These are phyloP conservation scores for Actenoides lindsayi DNA, from an alignment of 2,113 vertebrate genomes.

Conservation along the genomic window DNA sequence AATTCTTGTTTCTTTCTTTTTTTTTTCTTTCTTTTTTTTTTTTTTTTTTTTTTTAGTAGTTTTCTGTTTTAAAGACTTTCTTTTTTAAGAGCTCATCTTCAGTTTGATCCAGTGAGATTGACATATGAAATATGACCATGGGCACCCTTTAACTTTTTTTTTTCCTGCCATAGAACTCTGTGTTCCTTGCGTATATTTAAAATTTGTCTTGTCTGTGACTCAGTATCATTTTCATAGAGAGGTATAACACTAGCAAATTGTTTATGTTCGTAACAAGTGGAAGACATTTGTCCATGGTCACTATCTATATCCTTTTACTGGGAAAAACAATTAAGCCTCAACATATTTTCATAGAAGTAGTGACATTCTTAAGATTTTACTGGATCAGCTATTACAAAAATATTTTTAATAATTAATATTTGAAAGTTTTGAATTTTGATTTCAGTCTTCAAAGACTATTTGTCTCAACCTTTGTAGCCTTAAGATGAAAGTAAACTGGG, in stretches of 20 bases:
- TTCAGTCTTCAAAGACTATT: background rate
- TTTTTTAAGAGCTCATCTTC: background rate
- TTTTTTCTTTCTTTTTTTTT: too few relatives aligned
- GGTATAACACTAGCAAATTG: background rate
- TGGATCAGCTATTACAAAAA: background rate
- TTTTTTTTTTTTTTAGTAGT: too few relatives aligned
- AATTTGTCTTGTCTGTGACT: background rate
- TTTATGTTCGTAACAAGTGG: background rate
- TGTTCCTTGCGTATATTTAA: background rate
- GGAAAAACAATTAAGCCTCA: background rate
- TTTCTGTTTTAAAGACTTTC: background rate
- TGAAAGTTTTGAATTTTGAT: background rate
- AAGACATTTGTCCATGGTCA: background rate
- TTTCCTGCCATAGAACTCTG: background rate
- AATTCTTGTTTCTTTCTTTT: background rate
- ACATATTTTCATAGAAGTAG: background rate
- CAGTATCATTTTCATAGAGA: background rate
- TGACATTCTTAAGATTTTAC: background rate
- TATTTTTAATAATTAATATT: background rate
- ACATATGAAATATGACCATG: rapidly evolving
- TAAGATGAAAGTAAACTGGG: background rate
- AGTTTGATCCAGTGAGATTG: background rate
- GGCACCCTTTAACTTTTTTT: rapidly evolving
- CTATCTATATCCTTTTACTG: background rate
- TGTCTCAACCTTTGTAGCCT: background rate